These are phyloP conservation scores for Sarcophaga bullata DNA, from an alignment of 1,140 invertebrate species.

Conservation along the genomic window DNA sequence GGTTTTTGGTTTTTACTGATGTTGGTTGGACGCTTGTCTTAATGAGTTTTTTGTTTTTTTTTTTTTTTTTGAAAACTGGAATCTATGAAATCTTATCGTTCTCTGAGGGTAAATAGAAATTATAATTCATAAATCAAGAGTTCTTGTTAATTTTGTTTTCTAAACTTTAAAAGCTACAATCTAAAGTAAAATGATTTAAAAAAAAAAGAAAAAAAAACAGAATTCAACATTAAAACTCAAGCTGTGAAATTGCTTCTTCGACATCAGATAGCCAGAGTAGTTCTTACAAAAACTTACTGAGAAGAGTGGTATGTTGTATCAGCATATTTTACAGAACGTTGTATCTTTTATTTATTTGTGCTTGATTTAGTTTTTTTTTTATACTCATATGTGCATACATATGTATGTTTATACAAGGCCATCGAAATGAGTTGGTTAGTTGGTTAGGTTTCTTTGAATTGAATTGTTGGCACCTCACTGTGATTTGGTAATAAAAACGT, in stretches of 20 bases:
- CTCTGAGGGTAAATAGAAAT: not conserved
- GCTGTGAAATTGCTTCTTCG: conserved; percentile 13
- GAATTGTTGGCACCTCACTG: not conserved
- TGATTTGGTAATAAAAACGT: not conserved
- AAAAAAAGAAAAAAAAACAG: not conserved
- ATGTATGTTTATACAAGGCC: too few species aligned
- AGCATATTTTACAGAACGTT: not conserved
- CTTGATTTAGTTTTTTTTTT: too few species aligned
- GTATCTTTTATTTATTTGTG: not conserved
- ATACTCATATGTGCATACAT: too few species aligned
- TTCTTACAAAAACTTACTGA: not conserved
- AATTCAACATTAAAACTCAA: conserved; percentile 1
- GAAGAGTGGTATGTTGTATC: not conserved
- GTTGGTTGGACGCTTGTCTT: not conserved
- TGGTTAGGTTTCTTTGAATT: not conserved
- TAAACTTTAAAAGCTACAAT: not conserved
- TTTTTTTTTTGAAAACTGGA: not conserved
- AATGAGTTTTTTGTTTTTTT: too few species aligned
- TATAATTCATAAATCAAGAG: conserved; percentile 11
- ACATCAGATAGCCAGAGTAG: not conserved
- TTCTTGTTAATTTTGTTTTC: not conserved
- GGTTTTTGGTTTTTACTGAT: not conserved
- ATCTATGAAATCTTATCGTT: conserved; percentile 6
- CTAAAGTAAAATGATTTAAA: not conserved
- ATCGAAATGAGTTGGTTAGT: not conserved